These are phyloP conservation scores for Metridium senile DNA, from an alignment of 92 coral and sea anemone genomes.

Conservation along the genomic window DNA sequence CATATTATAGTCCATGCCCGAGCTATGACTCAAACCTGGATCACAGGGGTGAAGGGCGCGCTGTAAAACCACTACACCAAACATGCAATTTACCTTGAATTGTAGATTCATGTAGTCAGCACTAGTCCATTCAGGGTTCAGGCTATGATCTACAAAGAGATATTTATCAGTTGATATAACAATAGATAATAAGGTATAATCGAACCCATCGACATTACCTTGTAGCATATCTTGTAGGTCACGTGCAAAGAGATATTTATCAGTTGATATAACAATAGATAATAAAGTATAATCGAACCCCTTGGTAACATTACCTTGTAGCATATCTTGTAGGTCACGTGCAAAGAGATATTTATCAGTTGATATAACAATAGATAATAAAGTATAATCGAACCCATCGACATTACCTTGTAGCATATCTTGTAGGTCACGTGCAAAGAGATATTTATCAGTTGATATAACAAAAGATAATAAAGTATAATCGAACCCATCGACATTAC, in stretches of 20 bases:
- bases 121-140: conserved; percentile 79
- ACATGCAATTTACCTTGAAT: conserved; percentile 88
- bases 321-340: conserved; percentile 78
- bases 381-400: not conserved
- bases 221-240: not conserved
- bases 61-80: too few relatives aligned
- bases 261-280: too few relatives aligned
- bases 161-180: not conserved
- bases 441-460: too few relatives aligned
- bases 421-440: conserved; percentile 81
- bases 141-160: conserved; percentile 69
- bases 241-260: too few relatives aligned
- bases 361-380: too few relatives aligned
- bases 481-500: conserved; percentile 28
- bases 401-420: conserved; percentile 81
- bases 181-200: not conserved
- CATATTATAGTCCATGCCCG: too few relatives aligned
- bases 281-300: not conserved
- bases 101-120: conserved; percentile 96
- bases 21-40: too few relatives aligned
- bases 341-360: conserved; percentile 82
- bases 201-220: not conserved
- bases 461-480: not conserved
- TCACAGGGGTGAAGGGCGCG: too few relatives aligned
- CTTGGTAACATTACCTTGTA: conserved; percentile 60